Base-by-base conservation (phyloP, 2,797 vertebrate species). In the Selene dorsalis region DNA sequence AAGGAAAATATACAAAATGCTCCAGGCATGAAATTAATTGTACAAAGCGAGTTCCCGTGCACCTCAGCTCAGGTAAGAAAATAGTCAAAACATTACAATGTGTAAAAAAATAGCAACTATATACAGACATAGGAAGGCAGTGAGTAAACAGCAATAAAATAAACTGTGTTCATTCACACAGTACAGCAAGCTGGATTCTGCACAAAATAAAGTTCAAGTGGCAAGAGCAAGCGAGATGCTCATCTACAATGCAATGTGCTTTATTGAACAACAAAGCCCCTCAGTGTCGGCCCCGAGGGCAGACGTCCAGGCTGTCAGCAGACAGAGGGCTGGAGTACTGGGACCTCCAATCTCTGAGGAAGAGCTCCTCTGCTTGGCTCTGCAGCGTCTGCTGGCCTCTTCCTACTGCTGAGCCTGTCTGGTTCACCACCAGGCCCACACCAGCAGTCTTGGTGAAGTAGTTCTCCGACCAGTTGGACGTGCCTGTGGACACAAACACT, bases 391-490 rank as follows among this genome's bases (percentile, higher is more conserved):
- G 61, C 63, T 93, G 89, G 63, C 61, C 88, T 9, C 57, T 4
- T 4, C 72, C 67, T 0, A 88, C 75, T 13, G 28, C 78, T 0
- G 87, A 89, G 30, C 87, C 93, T 0, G 94, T 95, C 89, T 96
- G 94, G 89, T 95, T 95, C 68, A 95, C 85, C 50, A 96, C 91
- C 84, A 96, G 47, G 4, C 95, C 95, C 56, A 95, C 93, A 4
- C 96, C 96, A 0, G 96, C 92, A 0, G 95, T 96, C 14, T 89
- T 76, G 20, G 85, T 92, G 69, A 96, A 96, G 83, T 96, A 96
- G 83, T 93, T 90, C 86, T 95, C 93, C 0, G 95, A 95, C 95
- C 96, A 96, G 90, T 96, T 96, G 52, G 96, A 96, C 0, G 95
- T 96, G 52, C 96, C 96, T 96, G 83, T n/a, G 69, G 58, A 74